Conservation (phyloP, 2,797 vertebrate genomes). For the Pagetopsis macropterus region DNA sequence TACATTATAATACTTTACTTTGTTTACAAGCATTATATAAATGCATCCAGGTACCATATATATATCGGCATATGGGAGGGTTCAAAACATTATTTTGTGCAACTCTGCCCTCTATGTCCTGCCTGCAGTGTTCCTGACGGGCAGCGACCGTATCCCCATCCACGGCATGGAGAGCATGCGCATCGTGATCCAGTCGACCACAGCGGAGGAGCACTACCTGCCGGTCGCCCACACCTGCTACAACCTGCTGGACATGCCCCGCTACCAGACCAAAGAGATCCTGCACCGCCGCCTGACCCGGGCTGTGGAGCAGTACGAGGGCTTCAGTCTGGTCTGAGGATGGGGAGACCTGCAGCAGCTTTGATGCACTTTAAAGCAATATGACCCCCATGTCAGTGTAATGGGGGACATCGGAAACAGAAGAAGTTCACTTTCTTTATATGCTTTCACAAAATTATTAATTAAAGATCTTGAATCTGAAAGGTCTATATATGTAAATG, state of each 20-base stretch:
- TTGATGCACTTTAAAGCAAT: conserved; percentile 74
- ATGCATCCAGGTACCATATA: neutral
- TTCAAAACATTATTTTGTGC: neutral
- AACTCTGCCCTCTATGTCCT: neutral
- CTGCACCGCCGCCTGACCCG: conserved; percentile 88
- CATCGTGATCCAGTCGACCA: conserved; percentile 93
- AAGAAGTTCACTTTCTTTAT: conserved; percentile 21
- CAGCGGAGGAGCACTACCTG: conserved; percentile 90
- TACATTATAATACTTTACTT: neutral
- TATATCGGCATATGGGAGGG: neutral
- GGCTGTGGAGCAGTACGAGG: conserved; percentile 96
- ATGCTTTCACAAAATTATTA: conserved; percentile 31
- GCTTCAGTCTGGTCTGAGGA: conserved; percentile 93
- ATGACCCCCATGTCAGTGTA: conserved; percentile 31
- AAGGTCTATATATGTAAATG: conserved; percentile 63
- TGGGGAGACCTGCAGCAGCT: conserved; percentile 15
- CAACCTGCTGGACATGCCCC: conserved; percentile 97
- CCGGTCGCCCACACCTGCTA: conserved; percentile 98
- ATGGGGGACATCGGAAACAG: neutral
- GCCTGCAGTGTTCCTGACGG: conserved; percentile 92
- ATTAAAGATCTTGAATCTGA: conserved; percentile 47
- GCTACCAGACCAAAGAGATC: conserved; percentile 94
- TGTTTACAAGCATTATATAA: neutral
- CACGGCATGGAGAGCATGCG: conserved; percentile 96
- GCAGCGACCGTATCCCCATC: conserved; percentile 97